phyloP scores from a whole-genome alignment of 2,797 vertebrate genomes.

The Botia kubotai region DNA sequence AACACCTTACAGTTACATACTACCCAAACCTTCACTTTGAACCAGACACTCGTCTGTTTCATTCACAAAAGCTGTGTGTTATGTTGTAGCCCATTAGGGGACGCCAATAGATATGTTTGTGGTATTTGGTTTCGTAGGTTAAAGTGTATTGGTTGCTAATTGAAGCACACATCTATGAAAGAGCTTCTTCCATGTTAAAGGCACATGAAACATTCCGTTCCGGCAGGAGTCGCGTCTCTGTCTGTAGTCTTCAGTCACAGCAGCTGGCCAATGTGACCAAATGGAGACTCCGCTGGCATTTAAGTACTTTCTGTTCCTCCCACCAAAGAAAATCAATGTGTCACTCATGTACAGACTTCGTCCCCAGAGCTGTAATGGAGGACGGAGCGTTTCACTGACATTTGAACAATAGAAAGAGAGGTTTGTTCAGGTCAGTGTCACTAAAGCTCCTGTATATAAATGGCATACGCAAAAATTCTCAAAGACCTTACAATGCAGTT shows the following conservation, averaged over 20 bases:
- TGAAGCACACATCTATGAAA: conserved; percentile 32
- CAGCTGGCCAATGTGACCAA: conserved; percentile 44
- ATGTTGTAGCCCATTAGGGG: conserved; percentile 67
- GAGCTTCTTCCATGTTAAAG: conserved; percentile 39
- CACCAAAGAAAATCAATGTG: conserved; percentile 78
- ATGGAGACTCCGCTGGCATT: conserved; percentile 53
- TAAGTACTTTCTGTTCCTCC: conserved; percentile 64
- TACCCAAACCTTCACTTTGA: conserved; percentile 36
- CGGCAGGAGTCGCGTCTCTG: conserved; percentile 51
- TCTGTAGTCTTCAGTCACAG: conserved; percentile 58
- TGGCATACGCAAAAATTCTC: neutral
- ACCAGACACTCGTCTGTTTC: conserved; percentile 43
- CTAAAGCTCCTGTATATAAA: conserved; percentile 34
- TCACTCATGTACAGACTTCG: conserved; percentile 62
- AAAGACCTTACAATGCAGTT: neutral
- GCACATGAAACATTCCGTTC: conserved; percentile 56
- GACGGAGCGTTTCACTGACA: conserved; percentile 23
- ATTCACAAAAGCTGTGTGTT: conserved; percentile 52
- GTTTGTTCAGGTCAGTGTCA: conserved; percentile 47
- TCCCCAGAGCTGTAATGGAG: conserved; percentile 35
- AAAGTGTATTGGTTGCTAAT: conserved; percentile 13
- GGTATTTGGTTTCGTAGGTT: conserved; percentile 33
- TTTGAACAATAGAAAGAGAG: conserved; percentile 10
- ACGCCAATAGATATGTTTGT: conserved; percentile 59
- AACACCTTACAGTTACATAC: conserved; percentile 26